Conservation (phyloP, 2,888 invertebrate species). For the Hesperia comma region DNA sequence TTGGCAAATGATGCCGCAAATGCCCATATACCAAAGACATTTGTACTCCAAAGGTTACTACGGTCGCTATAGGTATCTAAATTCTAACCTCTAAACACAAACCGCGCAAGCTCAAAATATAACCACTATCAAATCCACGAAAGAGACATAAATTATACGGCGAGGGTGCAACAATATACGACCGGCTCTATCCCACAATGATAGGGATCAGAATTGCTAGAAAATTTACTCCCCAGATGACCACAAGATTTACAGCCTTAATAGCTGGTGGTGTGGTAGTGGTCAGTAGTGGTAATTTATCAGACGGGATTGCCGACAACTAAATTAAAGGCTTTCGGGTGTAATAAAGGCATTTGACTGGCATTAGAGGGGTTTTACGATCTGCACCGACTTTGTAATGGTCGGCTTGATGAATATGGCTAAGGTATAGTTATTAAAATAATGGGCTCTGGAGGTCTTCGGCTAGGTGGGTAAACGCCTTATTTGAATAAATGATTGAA, state of each 20-base stretch:
- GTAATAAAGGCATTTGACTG: slow-evolving; percentile 48
- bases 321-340: slow-evolving; percentile 65
- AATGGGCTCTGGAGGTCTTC: slow-evolving; percentile 21
- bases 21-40: not conserved
- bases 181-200: slow-evolving; percentile 25
- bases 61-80: no score
- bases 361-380: slow-evolving; percentile 36
- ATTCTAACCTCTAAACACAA: not conserved
- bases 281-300: slow-evolving; percentile 62
- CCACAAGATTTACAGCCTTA: slow-evolving; percentile 74
- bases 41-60: not conserved
- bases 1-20: no score
- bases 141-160: slow-evolving; percentile 31
- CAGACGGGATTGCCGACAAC: slow-evolving; percentile 51
- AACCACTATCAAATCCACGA: slow-evolving; percentile 33
- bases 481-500: slow-evolving; percentile 1
- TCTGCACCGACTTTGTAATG: slow-evolving; percentile 29
- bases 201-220: slow-evolving; percentile 34
- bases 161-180: slow-evolving; percentile 32
- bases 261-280: slow-evolving; percentile 68
- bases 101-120: slow-evolving; percentile 12
- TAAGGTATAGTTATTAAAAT: slow-evolving; percentile 30
- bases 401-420: slow-evolving; percentile 28
- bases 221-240: slow-evolving; percentile 36
- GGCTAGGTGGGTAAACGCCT: slow-evolving; percentile 3